Percentiles rank a stretch among this genome's conserved stretches.
Conservation (phyloP, 2,888 invertebrate species). For the Eurytoma californica region DNA sequence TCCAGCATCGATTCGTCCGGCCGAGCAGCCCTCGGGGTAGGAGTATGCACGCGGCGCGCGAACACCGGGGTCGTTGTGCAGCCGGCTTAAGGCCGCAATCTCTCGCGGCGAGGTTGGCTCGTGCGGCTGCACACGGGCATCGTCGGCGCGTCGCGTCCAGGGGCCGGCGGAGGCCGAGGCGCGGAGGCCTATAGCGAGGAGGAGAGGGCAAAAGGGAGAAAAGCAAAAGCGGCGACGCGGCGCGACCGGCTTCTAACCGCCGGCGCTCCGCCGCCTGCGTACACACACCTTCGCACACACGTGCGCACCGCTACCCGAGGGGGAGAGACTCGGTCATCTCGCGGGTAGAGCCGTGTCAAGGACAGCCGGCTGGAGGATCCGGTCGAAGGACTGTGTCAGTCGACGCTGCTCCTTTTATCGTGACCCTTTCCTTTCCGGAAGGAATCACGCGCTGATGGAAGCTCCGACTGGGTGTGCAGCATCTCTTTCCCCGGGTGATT, state of each 20-base stretch:
- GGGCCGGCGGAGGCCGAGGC: background rate
- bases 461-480: conserved; percentile 6
- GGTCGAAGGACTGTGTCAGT: conserved; percentile 66
- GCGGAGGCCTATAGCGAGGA: conserved; percentile 25
- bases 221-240: conserved; percentile 36
- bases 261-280: background rate
- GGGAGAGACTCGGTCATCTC: conserved; percentile 35
- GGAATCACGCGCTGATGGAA: conserved; percentile 49
- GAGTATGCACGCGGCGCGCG: background rate
- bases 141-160: conserved; percentile 27
- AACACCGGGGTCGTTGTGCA: conserved; percentile 11
- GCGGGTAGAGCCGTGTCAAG: conserved; percentile 68
- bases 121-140: background rate
- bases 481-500: too few relatives aligned
- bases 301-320: conserved; percentile 31
- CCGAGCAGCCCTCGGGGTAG: too few relatives aligned
- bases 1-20: too few relatives aligned
- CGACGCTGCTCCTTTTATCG: conserved; percentile 58
- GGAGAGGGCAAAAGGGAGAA: conserved; percentile 52
- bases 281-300: background rate
- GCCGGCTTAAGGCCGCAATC: conserved; percentile 9
- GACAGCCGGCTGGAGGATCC: conserved; percentile 64
- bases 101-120: conserved; percentile 18
- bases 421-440: conserved; percentile 40
- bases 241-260: conserved; percentile 36